These are phyloP conservation scores for Calephelis virginiensis DNA, from an alignment of 1,140 invertebrate species.

Conservation along the genomic window DNA sequence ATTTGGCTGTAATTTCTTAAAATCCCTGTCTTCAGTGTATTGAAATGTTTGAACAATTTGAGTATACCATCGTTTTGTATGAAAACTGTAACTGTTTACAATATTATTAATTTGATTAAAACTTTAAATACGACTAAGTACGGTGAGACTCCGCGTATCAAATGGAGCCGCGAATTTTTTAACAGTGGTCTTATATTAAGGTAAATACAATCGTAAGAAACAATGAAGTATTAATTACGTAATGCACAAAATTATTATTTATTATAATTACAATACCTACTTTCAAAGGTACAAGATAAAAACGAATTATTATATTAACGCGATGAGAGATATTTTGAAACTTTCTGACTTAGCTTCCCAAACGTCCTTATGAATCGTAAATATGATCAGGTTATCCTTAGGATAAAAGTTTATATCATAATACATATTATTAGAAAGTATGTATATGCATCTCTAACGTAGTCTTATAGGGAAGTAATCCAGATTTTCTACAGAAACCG, in stretches of 20 bases:
- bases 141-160: conserved; percentile 58
- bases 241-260: conserved; percentile 77
- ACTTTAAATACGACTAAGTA: conserved; percentile 74
- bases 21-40: conserved; percentile 74
- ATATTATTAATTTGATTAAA: conserved; percentile 67
- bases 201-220: conserved; percentile 77
- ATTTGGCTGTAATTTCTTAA: conserved; percentile 66
- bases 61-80: conserved; percentile 54
- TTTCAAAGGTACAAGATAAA: conserved; percentile 76
- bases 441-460: conserved; percentile 74
- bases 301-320: conserved; percentile 76
- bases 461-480: conserved; percentile 76
- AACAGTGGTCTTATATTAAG: conserved; percentile 75
- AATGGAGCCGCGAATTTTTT: conserved; percentile 57
- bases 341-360: conserved; percentile 69
- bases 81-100: conserved; percentile 54
- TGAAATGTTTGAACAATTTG: conserved; percentile 64
- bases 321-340: conserved; percentile 76
- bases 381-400: conserved; percentile 76
- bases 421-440: conserved; percentile 77
- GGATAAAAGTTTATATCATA: conserved; percentile 77
- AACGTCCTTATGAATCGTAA: conserved; percentile 70
- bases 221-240: conserved; percentile 77
- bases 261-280: conserved; percentile 78
- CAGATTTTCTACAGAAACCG: conserved; percentile 71